Base-by-base conservation (phyloP, 2,797 vertebrate species). In the Mormyrops boulengeri region DNA sequence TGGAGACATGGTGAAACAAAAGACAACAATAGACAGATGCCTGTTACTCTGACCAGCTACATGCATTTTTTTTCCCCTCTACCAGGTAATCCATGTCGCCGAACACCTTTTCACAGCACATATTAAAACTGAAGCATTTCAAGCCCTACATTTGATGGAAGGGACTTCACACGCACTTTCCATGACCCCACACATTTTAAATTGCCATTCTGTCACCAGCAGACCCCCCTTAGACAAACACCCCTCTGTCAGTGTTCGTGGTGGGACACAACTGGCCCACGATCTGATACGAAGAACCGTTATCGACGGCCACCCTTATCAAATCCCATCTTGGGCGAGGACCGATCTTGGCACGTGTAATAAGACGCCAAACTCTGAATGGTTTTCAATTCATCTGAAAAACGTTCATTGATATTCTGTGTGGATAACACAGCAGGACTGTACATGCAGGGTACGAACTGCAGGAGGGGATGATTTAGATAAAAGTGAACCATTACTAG, bases 401-500 rank as follows among this genome's bases (percentile, higher is more conserved):
- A n/a, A n/a, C 41, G 7, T 11, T 22, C 0, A 8, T 49, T 85
- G 82, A 85, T 85, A 26, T 85, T 50, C n/a, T 85, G 38, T 85
- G 8, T 52, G 11, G n/a, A 85, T 47, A 22, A 50, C 22, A 22
- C n/a, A 26, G n/a, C 4, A 2, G n/a, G 11, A 49, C 9, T 49
- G n/a, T 30, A 49, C 11, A 50, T 7, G n/a, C 82, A 14, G 19
- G 17, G 8, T 26, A 47, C 5, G 17, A 84, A 84, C 7, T 8
- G 44, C 14, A 41, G 34, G 26, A 88, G 55, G 17, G 55, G 12
- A 52, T 12, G 44, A 47, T 34, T 88, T 49, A 17, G 88, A 52
- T 49, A n/a, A 85, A 50, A 62, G 88, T 62, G 55, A 85, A 89
- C 52, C 60, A 73, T 89, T 73, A 41, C 84, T 49, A 22, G 55